Evolutionary conservation across 2,888 invertebrate genomes (phyloP).

Genomic region (Ophion costatus): DNA sequence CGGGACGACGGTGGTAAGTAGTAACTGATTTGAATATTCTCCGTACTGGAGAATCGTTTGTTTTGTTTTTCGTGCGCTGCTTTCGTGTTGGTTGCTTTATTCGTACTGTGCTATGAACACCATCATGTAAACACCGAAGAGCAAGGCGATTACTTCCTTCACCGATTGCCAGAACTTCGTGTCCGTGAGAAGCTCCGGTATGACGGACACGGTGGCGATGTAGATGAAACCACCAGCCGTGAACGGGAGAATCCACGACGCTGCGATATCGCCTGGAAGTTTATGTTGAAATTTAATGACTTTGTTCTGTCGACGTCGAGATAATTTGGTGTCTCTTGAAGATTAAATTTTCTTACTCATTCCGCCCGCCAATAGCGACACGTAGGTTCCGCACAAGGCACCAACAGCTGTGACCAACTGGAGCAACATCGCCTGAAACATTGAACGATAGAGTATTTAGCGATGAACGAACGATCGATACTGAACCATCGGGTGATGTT

Average conservation of each 20-base stretch:
- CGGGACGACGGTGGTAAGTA: slow-evolving; percentile 4
- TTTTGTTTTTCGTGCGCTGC: neutral
- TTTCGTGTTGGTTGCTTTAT: slow-evolving; percentile 78
- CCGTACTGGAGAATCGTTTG: slow-evolving; percentile 2
- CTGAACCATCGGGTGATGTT: too few relatives aligned
- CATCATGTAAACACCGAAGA: slow-evolving; percentile 98
- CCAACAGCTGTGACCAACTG: slow-evolving; percentile 98
- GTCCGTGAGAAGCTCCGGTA: slow-evolving; percentile 97
- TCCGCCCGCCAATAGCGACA: slow-evolving; percentile 93
- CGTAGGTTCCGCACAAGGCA: slow-evolving; percentile 95
- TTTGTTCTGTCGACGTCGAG: slow-evolving; percentile 18
- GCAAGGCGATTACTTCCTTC: slow-evolving; percentile 94
- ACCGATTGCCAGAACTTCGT: slow-evolving; percentile 94
- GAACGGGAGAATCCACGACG: slow-evolving; percentile 97
- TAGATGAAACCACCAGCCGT: slow-evolving; percentile 99
- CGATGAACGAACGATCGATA: neutral
- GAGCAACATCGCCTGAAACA: slow-evolving; percentile 93
- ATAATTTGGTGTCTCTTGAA: slow-evolving; percentile 19
- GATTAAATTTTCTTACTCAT: slow-evolving; percentile 79
- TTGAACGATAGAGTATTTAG: neutral
- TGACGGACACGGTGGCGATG: slow-evolving; percentile 99
- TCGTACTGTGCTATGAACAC: slow-evolving; percentile 94
- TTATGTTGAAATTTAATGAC: slow-evolving; percentile 1
- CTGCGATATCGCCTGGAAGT: slow-evolving; percentile 87
- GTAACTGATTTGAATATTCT: slow-evolving; percentile 41